These are phyloP conservation scores for Pempheris klunzingeri DNA, from an alignment of 2,797 vertebrate genomes.

Conservation along the genomic window DNA sequence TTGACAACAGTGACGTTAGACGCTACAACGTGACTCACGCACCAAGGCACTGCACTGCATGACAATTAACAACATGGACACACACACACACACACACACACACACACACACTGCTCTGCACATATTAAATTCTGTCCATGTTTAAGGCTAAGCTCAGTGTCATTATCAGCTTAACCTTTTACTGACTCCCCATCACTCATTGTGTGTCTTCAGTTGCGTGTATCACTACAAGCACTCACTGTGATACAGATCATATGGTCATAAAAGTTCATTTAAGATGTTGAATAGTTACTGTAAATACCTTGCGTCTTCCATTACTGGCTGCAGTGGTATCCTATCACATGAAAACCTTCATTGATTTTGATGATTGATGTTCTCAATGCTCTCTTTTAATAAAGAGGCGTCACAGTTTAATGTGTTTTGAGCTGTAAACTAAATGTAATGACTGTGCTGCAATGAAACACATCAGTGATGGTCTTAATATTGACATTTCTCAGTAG, in stretches of 20 bases:
- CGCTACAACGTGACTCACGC: conserved; percentile 11
- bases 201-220: neutral
- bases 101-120: neutral
- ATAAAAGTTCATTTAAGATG: neutral
- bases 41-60: neutral
- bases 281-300: neutral
- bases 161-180: conserved; percentile 40
- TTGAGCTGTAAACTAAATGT: too few species aligned
- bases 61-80: neutral
- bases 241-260: neutral
- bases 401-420: too few species aligned
- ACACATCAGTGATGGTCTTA: too few species aligned
- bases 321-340: neutral
- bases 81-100: neutral
- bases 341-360: conserved; percentile 7
- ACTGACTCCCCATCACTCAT: conserved; percentile 28
- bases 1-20: neutral
- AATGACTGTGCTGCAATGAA: too few species aligned
- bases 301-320: neutral
- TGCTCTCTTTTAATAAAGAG: conserved; percentile 3
- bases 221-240: too few species aligned
- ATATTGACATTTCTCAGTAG: too few species aligned
- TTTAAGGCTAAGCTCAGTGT: conserved; percentile 18
- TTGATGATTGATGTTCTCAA: neutral
- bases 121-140: conserved; percentile 33